These are phyloP conservation scores for Ormyrus thymus DNA, from an alignment of 2,888 invertebrate species.

Conservation along the genomic window DNA sequence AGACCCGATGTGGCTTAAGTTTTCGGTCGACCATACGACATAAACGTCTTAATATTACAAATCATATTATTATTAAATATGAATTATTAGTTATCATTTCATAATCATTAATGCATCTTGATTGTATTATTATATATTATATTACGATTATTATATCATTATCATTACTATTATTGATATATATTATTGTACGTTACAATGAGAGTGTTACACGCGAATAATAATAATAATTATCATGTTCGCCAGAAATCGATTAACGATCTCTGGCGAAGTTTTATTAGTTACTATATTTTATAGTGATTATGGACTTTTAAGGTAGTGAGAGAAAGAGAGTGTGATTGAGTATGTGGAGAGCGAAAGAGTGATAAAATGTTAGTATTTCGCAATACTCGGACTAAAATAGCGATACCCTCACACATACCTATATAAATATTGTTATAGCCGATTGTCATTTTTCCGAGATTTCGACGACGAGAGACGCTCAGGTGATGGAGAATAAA, in stretches of 20 bases:
- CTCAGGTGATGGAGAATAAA: slow-evolving; percentile 24
- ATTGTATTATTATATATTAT: slow-evolving; percentile 50
- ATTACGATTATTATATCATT: slow-evolving; percentile 43
- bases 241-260: neutral
- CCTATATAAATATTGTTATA: slow-evolving; percentile 49
- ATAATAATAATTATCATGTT: slow-evolving; percentile 9
- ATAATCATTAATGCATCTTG: slow-evolving; percentile 45
- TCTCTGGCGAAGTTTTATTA: neutral
- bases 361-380: slow-evolving; percentile 54
- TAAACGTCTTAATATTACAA: slow-evolving; percentile 46
- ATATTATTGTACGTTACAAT: slow-evolving; percentile 39
- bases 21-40: slow-evolving; percentile 56
- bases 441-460: slow-evolving; percentile 36
- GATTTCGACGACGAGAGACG: slow-evolving; percentile 27
- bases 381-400: slow-evolving; percentile 54
- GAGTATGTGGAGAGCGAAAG: slow-evolving; percentile 47
- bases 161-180: slow-evolving; percentile 48
- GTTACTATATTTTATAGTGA: slow-evolving; percentile 30
- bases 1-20: slow-evolving; percentile 37
- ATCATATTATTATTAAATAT: slow-evolving; percentile 25
- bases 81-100: slow-evolving; percentile 46
- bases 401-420: slow-evolving; percentile 38
- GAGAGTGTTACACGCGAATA: slow-evolving; percentile 13
- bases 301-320: slow-evolving; percentile 38
- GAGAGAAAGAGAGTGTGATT: slow-evolving; percentile 40